Percentiles rank a stretch among this genome's conserved stretches.
These are phyloP conservation scores for Harpagus bidentatus DNA, from an alignment of 2,113 vertebrate species.

Conservation along the genomic window DNA sequence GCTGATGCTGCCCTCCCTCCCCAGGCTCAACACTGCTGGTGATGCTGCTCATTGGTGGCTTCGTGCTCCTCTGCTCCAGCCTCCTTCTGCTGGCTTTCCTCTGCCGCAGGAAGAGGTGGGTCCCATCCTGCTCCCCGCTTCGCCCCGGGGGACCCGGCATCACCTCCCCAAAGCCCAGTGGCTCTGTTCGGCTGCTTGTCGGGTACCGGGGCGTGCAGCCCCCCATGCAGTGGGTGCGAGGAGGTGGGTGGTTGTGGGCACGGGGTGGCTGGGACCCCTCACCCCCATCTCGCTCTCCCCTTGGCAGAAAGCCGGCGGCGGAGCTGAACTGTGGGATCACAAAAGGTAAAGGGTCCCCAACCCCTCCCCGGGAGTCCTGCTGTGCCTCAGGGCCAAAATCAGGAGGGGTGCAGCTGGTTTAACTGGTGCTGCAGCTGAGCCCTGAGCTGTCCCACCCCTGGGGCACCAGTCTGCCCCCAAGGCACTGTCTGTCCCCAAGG, in stretches of 20 bases:
- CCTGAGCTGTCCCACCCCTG: fast-evolving
- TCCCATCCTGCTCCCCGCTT: not conserved
- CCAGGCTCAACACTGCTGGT: conserved; percentile 61
- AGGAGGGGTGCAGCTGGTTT: not conserved
- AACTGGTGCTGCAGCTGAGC: not conserved
- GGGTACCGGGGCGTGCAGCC: fast-evolving
- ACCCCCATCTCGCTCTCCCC: not conserved
- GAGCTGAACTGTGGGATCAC: not conserved
- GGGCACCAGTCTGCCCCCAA: not conserved
- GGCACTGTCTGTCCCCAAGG: not conserved
- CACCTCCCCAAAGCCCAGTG: fast-evolving
- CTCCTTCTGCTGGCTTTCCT: conserved; percentile 77
- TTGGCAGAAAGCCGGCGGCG: not conserved
- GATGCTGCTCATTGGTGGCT: conserved; percentile 74
- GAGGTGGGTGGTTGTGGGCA: not conserved
- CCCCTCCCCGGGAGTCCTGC: not conserved
- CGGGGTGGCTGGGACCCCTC: not conserved
- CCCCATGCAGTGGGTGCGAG: fast-evolving
- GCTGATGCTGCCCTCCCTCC: conserved; percentile 30
- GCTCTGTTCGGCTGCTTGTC: not conserved
- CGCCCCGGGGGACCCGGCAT: fast-evolving
- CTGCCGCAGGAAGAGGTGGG: conserved; percentile 80
- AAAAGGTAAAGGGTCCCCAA: conserved; percentile 31
- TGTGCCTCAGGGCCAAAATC: not conserved
- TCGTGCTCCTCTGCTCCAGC: conserved; percentile 71